Evolutionary conservation across 2,797 vertebrate species (phyloP), one percentile per base, ranked within the genome.

Genomic region (Hypotaenidia okinawae): DNA sequence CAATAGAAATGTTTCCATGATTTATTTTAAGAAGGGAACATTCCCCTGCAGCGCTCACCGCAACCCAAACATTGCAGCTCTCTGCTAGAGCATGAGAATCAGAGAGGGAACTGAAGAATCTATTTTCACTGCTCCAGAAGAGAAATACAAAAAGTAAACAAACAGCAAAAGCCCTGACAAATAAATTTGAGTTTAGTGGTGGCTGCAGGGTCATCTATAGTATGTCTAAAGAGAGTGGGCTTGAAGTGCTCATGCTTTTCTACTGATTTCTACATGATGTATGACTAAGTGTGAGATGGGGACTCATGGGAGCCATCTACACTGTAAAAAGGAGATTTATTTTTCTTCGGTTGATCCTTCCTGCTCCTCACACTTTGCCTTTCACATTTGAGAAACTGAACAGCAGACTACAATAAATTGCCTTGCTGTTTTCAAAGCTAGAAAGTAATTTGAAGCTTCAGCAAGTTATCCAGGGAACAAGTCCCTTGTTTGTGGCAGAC

Each of bases 1-100:
- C 93, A 97, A 85, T 54, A 93, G 91, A 94, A 96, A 97, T 89
- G 84, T 96, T 97, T 96, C 93, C 92, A 93, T 69, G 75, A 92
- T 95, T 94, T 97, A 96, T 96, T 96, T 97, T 96, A 92, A 95
- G 95, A 95, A 95, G 69, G 66, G 96, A 96, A 96, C 94, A 96
- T 96, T 97, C 93, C 89, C 95, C 96, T 86, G 84, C 90, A 94
- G 93, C 72, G 94, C 74, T 96, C 73, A 89, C 95, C 87, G 0
- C 96, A 97, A 96, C 95, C 92, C 95, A 96, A 97, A 97, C 92
- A 95, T 89, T 94, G 81, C 90, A 95, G 90, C 1, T 3, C 89
- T 89, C 47, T 70, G 75, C 81, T 92, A 94, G 82, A 96, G 90
- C 95, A 94, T 96, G 94, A 95, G 96, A 96, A 95, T 62, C 79